Evolutionary conservation across 2,888 invertebrate genomes (phyloP).

Genomic region (Volucella inanis): DNA sequence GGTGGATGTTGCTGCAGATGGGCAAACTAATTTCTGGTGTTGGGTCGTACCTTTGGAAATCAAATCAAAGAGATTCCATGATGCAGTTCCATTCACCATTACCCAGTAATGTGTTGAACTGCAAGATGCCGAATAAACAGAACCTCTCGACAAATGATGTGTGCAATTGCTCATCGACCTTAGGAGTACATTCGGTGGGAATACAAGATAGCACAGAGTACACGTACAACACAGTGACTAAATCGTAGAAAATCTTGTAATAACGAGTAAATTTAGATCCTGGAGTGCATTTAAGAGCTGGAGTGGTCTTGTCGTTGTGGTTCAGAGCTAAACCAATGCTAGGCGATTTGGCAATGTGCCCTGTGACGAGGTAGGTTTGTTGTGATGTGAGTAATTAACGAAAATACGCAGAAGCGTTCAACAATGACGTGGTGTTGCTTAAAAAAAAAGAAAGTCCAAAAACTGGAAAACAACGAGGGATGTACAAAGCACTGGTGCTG

Average conservation of each 20-base stretch:
- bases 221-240: conserved; percentile 45
- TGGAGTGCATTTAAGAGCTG: background rate
- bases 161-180: conserved; percentile 35
- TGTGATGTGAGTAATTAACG: conserved; percentile 70
- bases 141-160: conserved; percentile 58
- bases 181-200: background rate
- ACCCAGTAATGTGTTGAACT: conserved; percentile 51
- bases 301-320: conserved; percentile 32
- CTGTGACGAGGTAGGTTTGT: conserved; percentile 46
- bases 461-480: background rate
- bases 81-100: conserved; percentile 60
- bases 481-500: background rate
- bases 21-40: conserved; percentile 58
- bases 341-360: conserved; percentile 65
- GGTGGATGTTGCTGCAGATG: conserved; percentile 53
- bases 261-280: conserved; percentile 65
- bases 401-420: conserved; percentile 44
- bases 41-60: conserved; percentile 36
- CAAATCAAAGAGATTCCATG: conserved; percentile 57
- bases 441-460: background rate
- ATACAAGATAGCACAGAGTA: too few species aligned
- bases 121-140: conserved; percentile 40
- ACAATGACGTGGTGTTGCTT: conserved; percentile 45
- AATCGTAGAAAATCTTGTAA: conserved; percentile 57
- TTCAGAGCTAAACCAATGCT: conserved; percentile 43